Conservation (phyloP, 2,888 invertebrate species). For the Fragum sueziense region DNA sequence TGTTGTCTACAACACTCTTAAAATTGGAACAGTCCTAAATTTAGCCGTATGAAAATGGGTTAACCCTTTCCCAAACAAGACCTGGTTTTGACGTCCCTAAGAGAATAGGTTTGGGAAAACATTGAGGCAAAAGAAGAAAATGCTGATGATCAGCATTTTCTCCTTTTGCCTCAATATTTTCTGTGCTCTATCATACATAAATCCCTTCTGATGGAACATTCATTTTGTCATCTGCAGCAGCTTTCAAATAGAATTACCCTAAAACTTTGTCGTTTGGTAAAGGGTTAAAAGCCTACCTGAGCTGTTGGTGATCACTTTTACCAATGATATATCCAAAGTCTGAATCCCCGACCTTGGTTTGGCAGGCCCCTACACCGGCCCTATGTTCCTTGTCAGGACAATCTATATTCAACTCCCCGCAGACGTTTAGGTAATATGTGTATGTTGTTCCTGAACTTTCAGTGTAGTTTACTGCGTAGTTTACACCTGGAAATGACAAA, state of each 20-base stretch:
- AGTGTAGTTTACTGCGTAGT: slow-evolving; percentile 57
- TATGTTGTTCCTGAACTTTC: slow-evolving; percentile 58
- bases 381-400: slow-evolving; percentile 61
- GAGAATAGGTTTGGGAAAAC: no score
- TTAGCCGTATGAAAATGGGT: no score
- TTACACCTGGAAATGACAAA: no score
- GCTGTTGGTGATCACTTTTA: slow-evolving; percentile 47
- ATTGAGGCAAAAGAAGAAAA: no score
- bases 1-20: no score
- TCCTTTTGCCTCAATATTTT: no score
- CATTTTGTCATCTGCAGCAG: not conserved
- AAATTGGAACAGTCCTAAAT: no score
- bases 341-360: slow-evolving; percentile 50
- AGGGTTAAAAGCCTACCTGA: slow-evolving; percentile 58
- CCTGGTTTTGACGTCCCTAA: no score
- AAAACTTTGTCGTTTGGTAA: not conserved
- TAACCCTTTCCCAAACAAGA: no score
- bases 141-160: no score
- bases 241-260: not conserved
- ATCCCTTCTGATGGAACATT: no score
- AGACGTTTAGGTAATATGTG: slow-evolving; percentile 74
- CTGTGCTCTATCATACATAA: no score
- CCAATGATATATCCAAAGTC: slow-evolving; percentile 63
- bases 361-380: slow-evolving; percentile 62
- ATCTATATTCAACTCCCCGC: slow-evolving; percentile 65